phyloP scores from a whole-genome alignment of 2,113 vertebrate species.

The Ochotona curzoniae region DNA sequence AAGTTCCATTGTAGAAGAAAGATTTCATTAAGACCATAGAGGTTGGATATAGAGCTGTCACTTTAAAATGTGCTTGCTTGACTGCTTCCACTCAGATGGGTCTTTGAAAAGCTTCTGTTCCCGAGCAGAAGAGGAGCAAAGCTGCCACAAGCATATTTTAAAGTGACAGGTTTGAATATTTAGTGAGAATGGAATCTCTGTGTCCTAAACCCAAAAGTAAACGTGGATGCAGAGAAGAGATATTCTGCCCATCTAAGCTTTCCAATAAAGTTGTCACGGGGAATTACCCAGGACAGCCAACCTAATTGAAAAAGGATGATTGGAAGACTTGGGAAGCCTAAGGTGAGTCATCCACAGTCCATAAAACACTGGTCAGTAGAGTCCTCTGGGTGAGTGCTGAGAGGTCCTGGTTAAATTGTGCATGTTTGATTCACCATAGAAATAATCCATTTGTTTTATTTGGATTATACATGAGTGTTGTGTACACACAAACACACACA shows the following conservation, averaged over 20 bases:
- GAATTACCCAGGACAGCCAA: constrained; percentile 40
- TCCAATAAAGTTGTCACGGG: constrained; percentile 65
- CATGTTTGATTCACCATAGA: constrained; percentile 10
- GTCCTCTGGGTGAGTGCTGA: constrained; percentile 5
- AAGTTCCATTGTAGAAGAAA: constrained; percentile 72
- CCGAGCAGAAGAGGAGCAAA: constrained; percentile 51
- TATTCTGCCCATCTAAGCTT: constrained; percentile 47
- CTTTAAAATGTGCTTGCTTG: constrained; percentile 75
- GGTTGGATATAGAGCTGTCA: constrained; percentile 64
- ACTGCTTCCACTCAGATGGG: constrained; percentile 56
- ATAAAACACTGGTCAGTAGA: not conserved
- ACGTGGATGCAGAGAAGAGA: constrained; percentile 56
- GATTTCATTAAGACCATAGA: constrained; percentile 75
- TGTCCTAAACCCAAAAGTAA: constrained; percentile 69
- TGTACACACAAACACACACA: too few species aligned
- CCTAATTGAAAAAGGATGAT: constrained; percentile 20
- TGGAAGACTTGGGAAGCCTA: not conserved
- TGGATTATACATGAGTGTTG: not conserved
- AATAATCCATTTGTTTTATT: constrained; percentile 50
- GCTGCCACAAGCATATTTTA: constrained; percentile 47
- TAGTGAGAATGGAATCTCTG: constrained; percentile 58
- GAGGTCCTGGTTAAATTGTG: constrained; percentile 31
- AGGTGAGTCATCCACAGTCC: constrained; percentile 28
- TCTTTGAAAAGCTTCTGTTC: constrained; percentile 67
- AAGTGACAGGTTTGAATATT: constrained; percentile 69